Evolutionary conservation across 2,888 invertebrate species (phyloP).

Genomic region (Parthenolecanium corni): DNA sequence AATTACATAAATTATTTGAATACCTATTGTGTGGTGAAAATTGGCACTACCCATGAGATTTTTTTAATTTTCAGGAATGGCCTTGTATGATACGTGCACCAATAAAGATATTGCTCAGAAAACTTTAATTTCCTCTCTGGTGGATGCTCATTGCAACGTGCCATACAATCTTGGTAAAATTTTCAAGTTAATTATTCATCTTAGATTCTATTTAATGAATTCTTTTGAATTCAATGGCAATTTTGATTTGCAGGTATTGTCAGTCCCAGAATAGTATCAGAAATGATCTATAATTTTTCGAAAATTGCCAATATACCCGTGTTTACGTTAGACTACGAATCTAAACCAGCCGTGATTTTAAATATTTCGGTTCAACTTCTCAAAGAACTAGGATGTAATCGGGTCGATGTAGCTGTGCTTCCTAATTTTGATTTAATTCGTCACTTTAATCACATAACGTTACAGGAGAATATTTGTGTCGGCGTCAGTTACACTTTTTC

Average conservation of each 20-base stretch:
- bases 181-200: too few species aligned
- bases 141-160: constrained; percentile 28
- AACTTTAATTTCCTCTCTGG: constrained; percentile 29
- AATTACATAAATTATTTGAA: too few species aligned
- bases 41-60: too few species aligned
- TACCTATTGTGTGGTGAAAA: too few species aligned
- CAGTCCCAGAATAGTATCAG: not conserved
- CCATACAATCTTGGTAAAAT: constrained; percentile 7
- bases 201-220: too few species aligned
- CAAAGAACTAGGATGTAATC: not conserved
- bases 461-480: constrained; percentile 17
- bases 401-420: constrained; percentile 12
- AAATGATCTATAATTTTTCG: constrained; percentile 11
- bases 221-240: too few species aligned
- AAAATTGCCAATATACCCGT: constrained; percentile 5
- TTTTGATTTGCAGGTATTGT: constrained; percentile 2
- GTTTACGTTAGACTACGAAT: constrained; percentile 5
- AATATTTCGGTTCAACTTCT: constrained; percentile 5
- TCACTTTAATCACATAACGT: constrained; percentile 4
- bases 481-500: constrained; percentile 1
- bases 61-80: constrained; percentile 20
- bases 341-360: constrained; percentile 1
- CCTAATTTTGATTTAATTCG: not conserved
- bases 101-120: constrained; percentile 27
- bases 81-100: constrained; percentile 30